Base-by-base conservation (phyloP, 2,113 vertebrate species). In the Zootoca vivipara region DNA sequence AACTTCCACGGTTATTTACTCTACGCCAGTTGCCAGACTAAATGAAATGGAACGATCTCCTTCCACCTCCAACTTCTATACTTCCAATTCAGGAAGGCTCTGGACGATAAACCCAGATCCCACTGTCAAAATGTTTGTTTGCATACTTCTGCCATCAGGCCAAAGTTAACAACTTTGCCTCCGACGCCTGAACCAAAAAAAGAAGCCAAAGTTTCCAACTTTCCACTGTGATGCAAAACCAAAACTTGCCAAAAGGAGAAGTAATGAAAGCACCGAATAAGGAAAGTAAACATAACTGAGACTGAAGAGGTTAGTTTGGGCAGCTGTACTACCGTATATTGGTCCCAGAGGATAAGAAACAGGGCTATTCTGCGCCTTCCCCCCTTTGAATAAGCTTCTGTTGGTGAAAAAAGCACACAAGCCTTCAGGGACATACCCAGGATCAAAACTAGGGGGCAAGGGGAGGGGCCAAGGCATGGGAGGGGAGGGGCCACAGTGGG, bases 181-280 rank as follows among this genome's bases (percentile, higher is more conserved):
- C 4, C 77, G 74, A 90, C 90, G 89, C 0, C 0, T 75, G 83
- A 83, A 83, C 16, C 74, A 67, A 83, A 67, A 83, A 88, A 0
- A 42, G 2, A 0, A 90, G 92, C 90, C 93, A 93, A 92, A 42
- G 1, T 0, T 73, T 30, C 69, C 80, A 67, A 64, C 64, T 89
- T 91, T 90, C 87, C 90, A 42, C 26, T n/a, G 62, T 0, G 0
- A 84, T 86, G 90, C 82, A 58, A 89, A 94, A 91, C 94, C 94
- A 92, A 88, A 80, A 85, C 87, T 64, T 91, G 91, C 92, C 93
- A 91, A 95, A 87, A 90, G 88, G 72, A 94, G 93, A 77, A 94
- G 92, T 86, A 94, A 92, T 95, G 94, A 95, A 95, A 94, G 85
- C 90, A 78, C 46, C 46, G 20, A 69, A 35, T 90, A 88, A 75